Conservation (phyloP, 2,797 vertebrate genomes). For the Aeoliscus strigatus region DNA sequence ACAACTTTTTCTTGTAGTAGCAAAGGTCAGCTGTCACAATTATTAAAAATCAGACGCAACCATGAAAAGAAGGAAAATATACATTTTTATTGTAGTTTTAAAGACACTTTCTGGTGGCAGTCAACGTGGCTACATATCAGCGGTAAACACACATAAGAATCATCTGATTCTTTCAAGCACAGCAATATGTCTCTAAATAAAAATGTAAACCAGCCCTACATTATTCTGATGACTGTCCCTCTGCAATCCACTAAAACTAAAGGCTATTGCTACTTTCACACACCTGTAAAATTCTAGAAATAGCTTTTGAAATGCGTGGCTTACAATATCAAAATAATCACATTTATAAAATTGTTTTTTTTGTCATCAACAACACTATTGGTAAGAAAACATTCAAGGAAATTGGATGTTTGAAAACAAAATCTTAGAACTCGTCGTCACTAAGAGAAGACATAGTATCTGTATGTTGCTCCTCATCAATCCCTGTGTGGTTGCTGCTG, state of each 20-base stretch:
- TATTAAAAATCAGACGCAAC: slow-evolving; percentile 4
- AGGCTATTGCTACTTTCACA: slow-evolving; percentile 9
- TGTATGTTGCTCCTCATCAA: slow-evolving; percentile 25
- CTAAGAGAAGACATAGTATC: slow-evolving; percentile 38
- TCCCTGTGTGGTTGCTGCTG: slow-evolving; percentile 18
- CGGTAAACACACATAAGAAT: slow-evolving; percentile 17
- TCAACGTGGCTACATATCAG: slow-evolving; percentile 21
- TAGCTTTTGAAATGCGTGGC: slow-evolving; percentile 1
- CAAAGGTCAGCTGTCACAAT: background rate
- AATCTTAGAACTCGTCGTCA: slow-evolving; percentile 70
- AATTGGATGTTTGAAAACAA: slow-evolving; percentile 22
- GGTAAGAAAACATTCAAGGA: slow-evolving; percentile 7
- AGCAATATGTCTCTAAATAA: slow-evolving; percentile 6
- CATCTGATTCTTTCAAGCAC: slow-evolving; percentile 5
- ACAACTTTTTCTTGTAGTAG: background rate
- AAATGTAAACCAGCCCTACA: slow-evolving; percentile 25
- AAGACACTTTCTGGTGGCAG: slow-evolving; percentile 52
- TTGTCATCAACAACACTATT: slow-evolving; percentile 12
- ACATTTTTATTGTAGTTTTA: slow-evolving; percentile 46
- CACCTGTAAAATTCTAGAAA: slow-evolving; percentile 2
- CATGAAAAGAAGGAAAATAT: slow-evolving; percentile 5
- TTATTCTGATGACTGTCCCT: slow-evolving; percentile 1
- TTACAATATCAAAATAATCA: background rate
- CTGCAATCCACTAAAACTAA: slow-evolving; percentile 13
- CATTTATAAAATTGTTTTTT: slow-evolving; percentile 15